Percentiles rank a stretch among this genome's conserved stretches.
Conservation (phyloP, 2,113 vertebrate genomes). For the Melanostigma gelatinosum region DNA sequence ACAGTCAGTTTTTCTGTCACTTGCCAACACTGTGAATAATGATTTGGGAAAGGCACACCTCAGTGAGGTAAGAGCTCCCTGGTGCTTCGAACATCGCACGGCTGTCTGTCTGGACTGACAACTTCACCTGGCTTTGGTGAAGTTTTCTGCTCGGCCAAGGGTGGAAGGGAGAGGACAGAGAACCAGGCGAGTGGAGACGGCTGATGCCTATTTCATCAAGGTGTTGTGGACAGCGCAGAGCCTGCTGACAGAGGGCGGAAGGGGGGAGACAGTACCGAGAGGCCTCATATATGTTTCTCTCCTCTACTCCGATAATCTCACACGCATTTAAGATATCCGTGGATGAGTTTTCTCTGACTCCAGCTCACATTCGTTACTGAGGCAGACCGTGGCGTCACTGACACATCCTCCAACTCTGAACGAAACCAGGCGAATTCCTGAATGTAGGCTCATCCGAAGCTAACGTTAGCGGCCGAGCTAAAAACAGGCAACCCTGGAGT, state of each 20-base stretch:
- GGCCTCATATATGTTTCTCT: slow-evolving; percentile 5
- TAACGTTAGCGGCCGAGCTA: neutral
- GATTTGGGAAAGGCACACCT: slow-evolving; percentile 24
- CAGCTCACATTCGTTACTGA: neutral
- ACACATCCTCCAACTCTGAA: neutral
- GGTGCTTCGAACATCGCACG: slow-evolving; percentile 8
- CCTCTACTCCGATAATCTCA: neutral
- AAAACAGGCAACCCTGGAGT: neutral
- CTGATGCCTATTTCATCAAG: slow-evolving; percentile 76
- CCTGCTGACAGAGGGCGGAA: slow-evolving; percentile 19
- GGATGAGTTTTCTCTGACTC: neutral
- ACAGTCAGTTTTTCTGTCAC: slow-evolving; percentile 5
- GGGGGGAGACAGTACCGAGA: slow-evolving; percentile 13
- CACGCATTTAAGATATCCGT: neutral
- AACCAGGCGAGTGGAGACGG: slow-evolving; percentile 46
- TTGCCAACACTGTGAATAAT: slow-evolving; percentile 39
- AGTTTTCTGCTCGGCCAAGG: slow-evolving; percentile 66
- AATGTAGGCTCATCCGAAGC: neutral
- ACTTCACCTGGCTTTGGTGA: slow-evolving; percentile 49
- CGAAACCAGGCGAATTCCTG: neutral
- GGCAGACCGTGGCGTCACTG: too few relatives aligned
- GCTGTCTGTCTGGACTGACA: slow-evolving; percentile 44
- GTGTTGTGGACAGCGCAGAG: slow-evolving; percentile 51
- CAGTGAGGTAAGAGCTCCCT: slow-evolving; percentile 28
- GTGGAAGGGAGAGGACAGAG: slow-evolving; percentile 52